Evolutionary conservation across 2,113 vertebrate genomes (phyloP), one percentile per base, ranked within the genome.

Genomic region (Tiliqua scincoides): DNA sequence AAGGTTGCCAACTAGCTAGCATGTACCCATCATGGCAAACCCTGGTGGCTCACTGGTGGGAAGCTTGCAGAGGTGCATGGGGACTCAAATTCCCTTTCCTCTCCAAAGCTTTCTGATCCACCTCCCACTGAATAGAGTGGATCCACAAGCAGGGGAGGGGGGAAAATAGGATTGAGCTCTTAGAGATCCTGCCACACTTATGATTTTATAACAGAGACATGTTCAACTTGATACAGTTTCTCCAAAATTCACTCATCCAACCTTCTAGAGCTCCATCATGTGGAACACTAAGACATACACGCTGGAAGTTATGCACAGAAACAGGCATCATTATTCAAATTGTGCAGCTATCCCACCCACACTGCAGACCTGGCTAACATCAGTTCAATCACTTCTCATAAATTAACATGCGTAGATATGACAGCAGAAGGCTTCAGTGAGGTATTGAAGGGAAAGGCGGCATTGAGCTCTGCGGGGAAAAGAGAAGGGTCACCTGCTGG

Each of bases 391-490:
- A 48, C 72, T 87, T 89, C 52, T 85, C 59, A 23, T 54, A 86
- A 83, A 80, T 48, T 48, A 92, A 3, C 52, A 71, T 86, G 32
- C 89, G 25, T 20, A 80, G 20, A 48, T 72, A 83, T 11, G 72
- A 84, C 71, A 89, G 85, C n/a, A 82, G 12, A 80, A 5, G 88
- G 8, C 52, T 75, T 54, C 70, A 85, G 78, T 77, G 70, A 68
- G 76, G 48, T 87, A 61, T 83, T 86, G 73, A 80, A 81, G 82
- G n/a, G 43, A 78, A 14, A 84, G 63, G 17, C 17, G 1, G 82
- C 65, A 71, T 54, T 48, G 77, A 82, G 78, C 25, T 63, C 82
- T 89, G 37, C 80, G 82, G 75, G 62, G 87, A 65, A 87, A n/a
- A 88, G 82, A 21, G 62, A 89, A 43, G 6, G 23, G 3, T 9